These are phyloP conservation scores for Falco novaeseelandiae DNA, from an alignment of 2,797 vertebrate species.

Conservation along the genomic window DNA sequence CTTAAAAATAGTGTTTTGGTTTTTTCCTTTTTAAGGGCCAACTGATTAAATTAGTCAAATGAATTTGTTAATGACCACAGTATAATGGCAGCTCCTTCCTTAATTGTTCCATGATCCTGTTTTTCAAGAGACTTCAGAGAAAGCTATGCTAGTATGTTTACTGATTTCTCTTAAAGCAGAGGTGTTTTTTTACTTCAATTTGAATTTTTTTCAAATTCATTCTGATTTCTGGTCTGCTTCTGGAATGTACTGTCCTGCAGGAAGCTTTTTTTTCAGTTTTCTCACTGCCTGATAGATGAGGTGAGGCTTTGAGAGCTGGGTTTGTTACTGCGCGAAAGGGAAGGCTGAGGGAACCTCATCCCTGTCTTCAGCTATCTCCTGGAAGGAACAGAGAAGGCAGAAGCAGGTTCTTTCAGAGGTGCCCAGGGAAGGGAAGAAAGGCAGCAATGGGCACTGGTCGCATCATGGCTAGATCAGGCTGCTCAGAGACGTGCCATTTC, in stretches of 20 bases:
- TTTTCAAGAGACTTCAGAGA: not conserved
- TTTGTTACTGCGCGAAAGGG: not conserved
- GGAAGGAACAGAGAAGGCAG: not conserved
- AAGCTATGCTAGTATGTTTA: not conserved
- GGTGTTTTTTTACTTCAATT: not conserved
- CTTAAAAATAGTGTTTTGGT: not conserved
- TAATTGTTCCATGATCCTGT: not conserved
- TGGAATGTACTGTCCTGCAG: not conserved
- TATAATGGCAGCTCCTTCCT: not conserved
- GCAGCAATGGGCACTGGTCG: not conserved
- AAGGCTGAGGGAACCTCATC: not conserved
- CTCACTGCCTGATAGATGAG: fast-evolving
- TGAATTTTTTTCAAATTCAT: not conserved
- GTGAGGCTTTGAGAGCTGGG: not conserved
- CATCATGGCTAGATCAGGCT: not conserved
- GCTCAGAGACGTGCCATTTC: not conserved
- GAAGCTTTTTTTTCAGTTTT: not conserved
- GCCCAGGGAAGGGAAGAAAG: not conserved
- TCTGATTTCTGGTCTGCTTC: not conserved
- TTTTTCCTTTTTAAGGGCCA: not conserved
- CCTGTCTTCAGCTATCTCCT: not conserved
- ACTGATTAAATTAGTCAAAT: not conserved
- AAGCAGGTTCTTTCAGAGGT: not conserved
- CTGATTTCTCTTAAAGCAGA: not conserved
- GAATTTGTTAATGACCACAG: not conserved